Percentiles rank a stretch among this genome's conserved stretches.
Conservation (phyloP, 2,797 vertebrate genomes). For the Danionella dracula region DNA sequence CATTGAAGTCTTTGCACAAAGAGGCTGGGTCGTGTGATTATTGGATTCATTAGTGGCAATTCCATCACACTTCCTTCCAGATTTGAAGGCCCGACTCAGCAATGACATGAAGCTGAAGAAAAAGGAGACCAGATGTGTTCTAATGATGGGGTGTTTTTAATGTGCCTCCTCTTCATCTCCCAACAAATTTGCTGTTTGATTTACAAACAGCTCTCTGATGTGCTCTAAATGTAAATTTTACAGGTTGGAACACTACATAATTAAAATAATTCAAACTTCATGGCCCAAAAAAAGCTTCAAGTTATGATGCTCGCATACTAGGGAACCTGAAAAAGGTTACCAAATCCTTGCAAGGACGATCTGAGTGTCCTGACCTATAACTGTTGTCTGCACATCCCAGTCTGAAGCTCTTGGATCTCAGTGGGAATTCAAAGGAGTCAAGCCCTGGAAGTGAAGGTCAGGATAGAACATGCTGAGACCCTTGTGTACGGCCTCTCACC, state of each 20-base stretch:
- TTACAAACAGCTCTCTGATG: slow-evolving; percentile 21
- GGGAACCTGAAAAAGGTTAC: slow-evolving; percentile 18
- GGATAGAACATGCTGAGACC: slow-evolving; percentile 39
- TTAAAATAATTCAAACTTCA: not conserved
- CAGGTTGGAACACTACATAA: slow-evolving; percentile 2
- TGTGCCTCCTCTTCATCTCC: slow-evolving; percentile 34
- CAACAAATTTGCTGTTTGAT: slow-evolving; percentile 25
- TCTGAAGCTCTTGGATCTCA: slow-evolving; percentile 33
- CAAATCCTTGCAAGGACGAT: slow-evolving; percentile 28
- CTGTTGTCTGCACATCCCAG: slow-evolving; percentile 19
- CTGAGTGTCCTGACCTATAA: slow-evolving; percentile 25
- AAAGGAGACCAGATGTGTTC: slow-evolving; percentile 42
- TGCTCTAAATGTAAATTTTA: slow-evolving; percentile 16
- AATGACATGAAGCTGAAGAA: slow-evolving; percentile 40
- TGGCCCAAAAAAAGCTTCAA: not conserved
- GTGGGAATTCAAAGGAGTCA: slow-evolving; percentile 28
- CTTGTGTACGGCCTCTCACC: slow-evolving; percentile 51
- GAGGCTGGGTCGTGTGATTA: slow-evolving; percentile 29
- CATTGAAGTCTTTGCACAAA: slow-evolving; percentile 53
- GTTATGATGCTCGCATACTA: not conserved
- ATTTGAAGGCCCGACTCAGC: slow-evolving; percentile 47
- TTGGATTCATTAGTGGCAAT: slow-evolving; percentile 49
- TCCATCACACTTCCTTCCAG: slow-evolving; percentile 40
- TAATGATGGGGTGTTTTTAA: slow-evolving; percentile 44
- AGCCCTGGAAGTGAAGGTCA: slow-evolving; percentile 52